Evolutionary conservation across 2,888 invertebrate genomes (phyloP), one percentile per base, ranked within the genome.

Genomic region (Chromoteleia sp.): DNA sequence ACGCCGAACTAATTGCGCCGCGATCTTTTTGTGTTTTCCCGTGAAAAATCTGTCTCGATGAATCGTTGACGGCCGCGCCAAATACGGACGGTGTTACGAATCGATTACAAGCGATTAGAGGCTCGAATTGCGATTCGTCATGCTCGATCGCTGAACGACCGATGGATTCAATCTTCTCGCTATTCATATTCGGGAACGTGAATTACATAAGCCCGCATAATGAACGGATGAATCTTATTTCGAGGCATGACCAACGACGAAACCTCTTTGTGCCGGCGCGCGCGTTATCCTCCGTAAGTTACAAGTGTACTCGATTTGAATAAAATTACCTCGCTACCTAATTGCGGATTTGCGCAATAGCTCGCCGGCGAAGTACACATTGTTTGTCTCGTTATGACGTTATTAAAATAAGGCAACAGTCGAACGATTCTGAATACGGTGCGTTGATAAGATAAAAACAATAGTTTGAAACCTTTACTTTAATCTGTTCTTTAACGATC

Each of bases 301-400:
- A 50, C 48, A 41, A 58, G 58, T 65, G 58, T 54, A 33, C 14
- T 54, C 19, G 52, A 74, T 65, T 75, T 65, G 65, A 75, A 75
- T 75, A 52, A 75, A 65, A 75, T 58, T 65, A 45, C 50, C 45
- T 12, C 14, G 30, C 63, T 12, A 33, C 36, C 25, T 65, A 65
- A 75, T 65, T 75, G 65, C 41, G 19, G 2, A 19, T 58, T 75
- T 75, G 58, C 74, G 58, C 74, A 75, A 75, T 75, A 56, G 21
- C 29, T 39, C 17, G 14, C 36, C 39, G 0, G 39, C 17, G 6
- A 70, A 61, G 45, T 58, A 14, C 21, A 58, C 74, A 65, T 75
- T 65, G 74, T 75, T n/a, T 56, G 29, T 21, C 41, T 30, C n/a
- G 10, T 36, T 73, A 19, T 52, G 54, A 73, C 54, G 63, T 73